phyloP scores from a whole-genome alignment of 2,888 invertebrate genomes.

The Drosophila basisetae region DNA sequence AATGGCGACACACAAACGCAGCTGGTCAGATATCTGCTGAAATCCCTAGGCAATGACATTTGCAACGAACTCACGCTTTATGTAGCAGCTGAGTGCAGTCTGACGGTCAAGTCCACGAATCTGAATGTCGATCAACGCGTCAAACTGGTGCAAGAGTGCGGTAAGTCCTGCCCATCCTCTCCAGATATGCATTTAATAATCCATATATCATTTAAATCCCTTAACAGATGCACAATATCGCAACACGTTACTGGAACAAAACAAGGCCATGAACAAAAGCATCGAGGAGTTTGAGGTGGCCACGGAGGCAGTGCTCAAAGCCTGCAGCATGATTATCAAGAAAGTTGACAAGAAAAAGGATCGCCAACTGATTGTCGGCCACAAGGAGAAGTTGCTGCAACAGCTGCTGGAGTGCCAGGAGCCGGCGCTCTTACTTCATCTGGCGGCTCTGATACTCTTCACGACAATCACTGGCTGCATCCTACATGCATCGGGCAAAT shows the following conservation, averaged over 20 bases:
- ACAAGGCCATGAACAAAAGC: constrained; percentile 89
- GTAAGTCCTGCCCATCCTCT: constrained; percentile 49
- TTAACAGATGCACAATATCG: constrained; percentile 88
- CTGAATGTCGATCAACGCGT: constrained; percentile 89
- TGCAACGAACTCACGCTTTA: constrained; percentile 92
- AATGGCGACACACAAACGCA: constrained; percentile 88
- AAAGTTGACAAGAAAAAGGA: constrained; percentile 96
- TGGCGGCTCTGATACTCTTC: constrained; percentile 92
- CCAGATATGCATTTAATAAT: not conserved
- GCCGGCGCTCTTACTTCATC: constrained; percentile 91
- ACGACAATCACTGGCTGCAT: constrained; percentile 92
- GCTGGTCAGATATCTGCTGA: constrained; percentile 93
- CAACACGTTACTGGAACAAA: constrained; percentile 88
- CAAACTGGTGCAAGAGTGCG: constrained; percentile 89
- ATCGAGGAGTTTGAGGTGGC: constrained; percentile 92
- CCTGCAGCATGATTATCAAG: constrained; percentile 92
- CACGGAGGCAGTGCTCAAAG: constrained; percentile 90
- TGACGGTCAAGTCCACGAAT: constrained; percentile 86
- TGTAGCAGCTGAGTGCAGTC: constrained; percentile 90
- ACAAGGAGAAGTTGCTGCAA: constrained; percentile 92
- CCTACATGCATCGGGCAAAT: constrained; percentile 96
- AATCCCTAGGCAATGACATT: constrained; percentile 93
- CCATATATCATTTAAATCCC: not conserved
- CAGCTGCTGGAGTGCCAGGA: constrained; percentile 91
- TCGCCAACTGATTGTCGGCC: constrained; percentile 90